Base-by-base conservation (phyloP, 1,140 invertebrate genomes). In the Scaptomyza pallida region DNA sequence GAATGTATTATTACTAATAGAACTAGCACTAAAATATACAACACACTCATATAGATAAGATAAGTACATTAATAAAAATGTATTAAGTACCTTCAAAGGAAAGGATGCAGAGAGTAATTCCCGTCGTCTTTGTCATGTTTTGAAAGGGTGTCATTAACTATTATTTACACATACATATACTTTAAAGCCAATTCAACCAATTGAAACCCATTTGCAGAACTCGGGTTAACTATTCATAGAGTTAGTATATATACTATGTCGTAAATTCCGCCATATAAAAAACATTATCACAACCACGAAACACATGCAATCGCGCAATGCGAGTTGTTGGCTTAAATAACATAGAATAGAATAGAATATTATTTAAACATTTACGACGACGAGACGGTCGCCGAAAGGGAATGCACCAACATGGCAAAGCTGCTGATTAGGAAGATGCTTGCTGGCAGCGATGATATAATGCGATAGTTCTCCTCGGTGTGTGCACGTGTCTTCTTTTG, bases 401-500 rank as follows among this genome's bases (percentile, higher is more conserved):
- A 88, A 57, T 91, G 90, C 26, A 91, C 91, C 59, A 95, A 75
- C 72, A 94, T 92, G 56, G 93, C 92, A 72, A 95, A 95, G 68
- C 92, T 94, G 50, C 92, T 79, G 81, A 95, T 93, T 37, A 94
- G 70, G 68, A 94, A 95, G 78, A 94, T 93, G 73, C 94, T 93
- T 0, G 92, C 93, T 13, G 95, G 95, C 75, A 96, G 94, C 5
- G 95, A 96, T 9, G 95, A 93, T 50, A 96, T 91, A 47, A 96
- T 91, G 41, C 93, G 92, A 91, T 95, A 96, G 82, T 95, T 92
- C 91, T 95, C 95, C 85, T 88, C 95, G 93, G 95, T 96, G 94
- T 96, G 95, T 54, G 93, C 92, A 50, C 93, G 91, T 5, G 95
- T 94, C 91, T 95, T 95, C 82, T 95, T 95, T 88, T 95, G 95